Evolutionary conservation across 1,140 invertebrate species (phyloP).

Genomic region (Pollicipes pollicipes): DNA sequence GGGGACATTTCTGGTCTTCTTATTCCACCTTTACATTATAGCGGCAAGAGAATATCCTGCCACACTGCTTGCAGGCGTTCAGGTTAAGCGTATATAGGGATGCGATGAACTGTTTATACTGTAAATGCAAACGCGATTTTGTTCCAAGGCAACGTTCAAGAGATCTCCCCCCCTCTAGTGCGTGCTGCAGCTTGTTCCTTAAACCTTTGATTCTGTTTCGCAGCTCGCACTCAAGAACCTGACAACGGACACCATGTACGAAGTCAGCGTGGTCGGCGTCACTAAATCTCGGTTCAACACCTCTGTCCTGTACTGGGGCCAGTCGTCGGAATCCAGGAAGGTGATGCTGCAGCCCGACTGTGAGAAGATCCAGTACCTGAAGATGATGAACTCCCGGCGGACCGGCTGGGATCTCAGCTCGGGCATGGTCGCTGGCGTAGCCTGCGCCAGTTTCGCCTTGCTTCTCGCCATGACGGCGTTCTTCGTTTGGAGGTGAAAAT

Average conservation of each 20-base stretch:
- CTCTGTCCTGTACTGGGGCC: slow-evolving; percentile 42
- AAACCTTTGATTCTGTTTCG: slow-evolving; percentile 47
- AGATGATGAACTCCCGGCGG: slow-evolving; percentile 27
- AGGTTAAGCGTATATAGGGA: too few relatives aligned
- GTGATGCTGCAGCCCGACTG: slow-evolving; percentile 47
- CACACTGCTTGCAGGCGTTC: too few relatives aligned
- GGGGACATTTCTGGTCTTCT: too few relatives aligned
- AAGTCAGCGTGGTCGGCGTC: slow-evolving; percentile 49
- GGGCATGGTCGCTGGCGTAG: slow-evolving; percentile 48
- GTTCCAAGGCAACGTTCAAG: too few relatives aligned
- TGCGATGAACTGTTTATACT: too few relatives aligned
- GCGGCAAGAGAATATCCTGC: too few relatives aligned
- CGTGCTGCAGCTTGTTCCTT: too few relatives aligned
- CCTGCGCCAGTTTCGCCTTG: slow-evolving; percentile 51
- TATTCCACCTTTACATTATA: too few relatives aligned
- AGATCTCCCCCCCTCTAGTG: too few relatives aligned
- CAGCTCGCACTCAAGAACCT: slow-evolving; percentile 49
- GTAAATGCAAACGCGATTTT: too few relatives aligned
- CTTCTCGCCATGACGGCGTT: slow-evolving; percentile 49
- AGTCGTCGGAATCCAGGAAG: slow-evolving; percentile 40
- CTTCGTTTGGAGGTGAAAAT: slow-evolving; percentile 54
- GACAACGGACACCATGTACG: slow-evolving; percentile 51
- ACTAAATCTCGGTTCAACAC: slow-evolving; percentile 45
- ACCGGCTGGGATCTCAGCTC: slow-evolving; percentile 44
- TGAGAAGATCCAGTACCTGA: slow-evolving; percentile 13